These are phyloP conservation scores for Clamator glandarius DNA, from an alignment of 2,797 vertebrate genomes.

Conservation along the genomic window DNA sequence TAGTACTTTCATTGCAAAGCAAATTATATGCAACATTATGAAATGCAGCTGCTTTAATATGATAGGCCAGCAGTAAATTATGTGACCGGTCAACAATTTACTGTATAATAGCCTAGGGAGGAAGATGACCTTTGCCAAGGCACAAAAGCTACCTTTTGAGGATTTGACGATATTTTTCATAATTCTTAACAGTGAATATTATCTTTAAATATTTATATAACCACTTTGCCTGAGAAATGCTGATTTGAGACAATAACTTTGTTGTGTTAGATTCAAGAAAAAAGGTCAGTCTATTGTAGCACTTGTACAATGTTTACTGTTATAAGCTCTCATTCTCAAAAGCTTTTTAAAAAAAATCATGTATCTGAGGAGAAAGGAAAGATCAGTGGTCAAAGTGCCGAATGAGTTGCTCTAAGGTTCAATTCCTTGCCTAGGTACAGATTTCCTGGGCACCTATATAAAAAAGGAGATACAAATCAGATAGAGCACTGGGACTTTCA, in stretches of 20 bases:
- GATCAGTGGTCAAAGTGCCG: neutral
- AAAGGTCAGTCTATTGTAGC: neutral
- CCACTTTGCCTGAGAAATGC: neutral
- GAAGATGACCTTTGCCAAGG: neutral
- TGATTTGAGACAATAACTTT: neutral
- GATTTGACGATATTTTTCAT: neutral
- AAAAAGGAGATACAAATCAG: neutral
- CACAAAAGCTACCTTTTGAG: neutral
- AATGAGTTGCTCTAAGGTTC: neutral
- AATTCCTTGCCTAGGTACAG: neutral
- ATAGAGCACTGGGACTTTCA: neutral
- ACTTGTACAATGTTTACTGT: neutral
- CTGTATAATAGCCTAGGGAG: neutral
- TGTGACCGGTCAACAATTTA: fast-evolving
- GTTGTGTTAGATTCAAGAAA: neutral
- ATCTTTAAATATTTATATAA: neutral
- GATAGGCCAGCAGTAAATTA: neutral
- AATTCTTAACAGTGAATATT: neutral
- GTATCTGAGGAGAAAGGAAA: neutral
- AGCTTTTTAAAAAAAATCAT: neutral
- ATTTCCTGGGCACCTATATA: neutral
- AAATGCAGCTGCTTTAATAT: neutral
- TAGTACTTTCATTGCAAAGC: neutral
- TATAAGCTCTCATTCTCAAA: neutral
- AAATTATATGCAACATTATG: neutral